These are phyloP conservation scores for Thalassaphorura encarpata DNA, from an alignment of 1,140 invertebrate species.

Conservation along the genomic window DNA sequence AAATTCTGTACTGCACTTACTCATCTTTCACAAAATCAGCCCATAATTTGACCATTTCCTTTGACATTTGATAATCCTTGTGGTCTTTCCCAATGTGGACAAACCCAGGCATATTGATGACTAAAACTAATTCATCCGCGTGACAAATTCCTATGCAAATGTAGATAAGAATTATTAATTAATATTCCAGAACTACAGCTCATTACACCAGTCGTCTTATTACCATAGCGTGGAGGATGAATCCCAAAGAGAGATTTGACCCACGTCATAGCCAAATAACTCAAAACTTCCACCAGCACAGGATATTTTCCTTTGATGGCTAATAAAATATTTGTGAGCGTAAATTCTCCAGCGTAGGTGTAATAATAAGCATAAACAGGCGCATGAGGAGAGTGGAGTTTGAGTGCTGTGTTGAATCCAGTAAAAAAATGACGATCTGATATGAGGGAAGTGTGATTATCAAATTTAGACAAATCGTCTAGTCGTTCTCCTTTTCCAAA, in stretches of 20 bases:
- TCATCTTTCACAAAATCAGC: background rate
- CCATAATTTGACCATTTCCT: slow-evolving; percentile 1
- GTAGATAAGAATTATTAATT: background rate
- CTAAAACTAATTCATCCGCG: slow-evolving; percentile 1
- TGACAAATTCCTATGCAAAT: slow-evolving; percentile 15
- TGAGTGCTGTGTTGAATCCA: background rate
- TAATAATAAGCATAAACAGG: slow-evolving; percentile 20
- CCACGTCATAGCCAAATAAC: background rate
- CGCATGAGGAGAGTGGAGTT: no score
- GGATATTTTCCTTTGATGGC: slow-evolving; percentile 1
- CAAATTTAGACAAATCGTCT: background rate
- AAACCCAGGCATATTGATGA: slow-evolving; percentile 6
- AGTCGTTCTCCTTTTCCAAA: background rate
- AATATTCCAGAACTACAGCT: background rate
- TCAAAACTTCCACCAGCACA: background rate
- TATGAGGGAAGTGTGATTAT: slow-evolving; percentile 7
- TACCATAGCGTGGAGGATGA: background rate
- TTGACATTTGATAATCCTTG: background rate
- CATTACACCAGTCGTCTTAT: background rate
- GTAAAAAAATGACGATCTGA: slow-evolving; percentile 2
- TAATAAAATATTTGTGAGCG: slow-evolving; percentile 4
- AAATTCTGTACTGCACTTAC: no score
- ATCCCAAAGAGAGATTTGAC: slow-evolving; percentile 33
- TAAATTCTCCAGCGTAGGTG: slow-evolving; percentile 1
- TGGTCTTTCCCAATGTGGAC: background rate